phyloP scores from a whole-genome alignment of 2,113 vertebrate genomes.

The Bagarius yarrelli region DNA sequence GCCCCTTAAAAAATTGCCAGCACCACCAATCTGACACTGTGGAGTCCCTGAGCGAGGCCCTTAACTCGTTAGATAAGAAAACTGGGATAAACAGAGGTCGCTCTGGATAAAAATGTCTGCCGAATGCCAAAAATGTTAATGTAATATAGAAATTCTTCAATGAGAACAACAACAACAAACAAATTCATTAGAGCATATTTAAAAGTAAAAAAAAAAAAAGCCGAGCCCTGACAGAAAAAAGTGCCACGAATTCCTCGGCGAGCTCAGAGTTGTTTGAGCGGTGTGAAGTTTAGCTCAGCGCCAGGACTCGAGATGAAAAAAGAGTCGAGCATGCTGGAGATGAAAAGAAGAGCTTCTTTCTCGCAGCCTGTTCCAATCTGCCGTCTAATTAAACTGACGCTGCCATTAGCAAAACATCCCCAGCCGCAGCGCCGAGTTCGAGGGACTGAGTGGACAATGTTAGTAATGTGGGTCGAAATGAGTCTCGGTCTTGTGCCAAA shows the following conservation, averaged over 20 bases:
- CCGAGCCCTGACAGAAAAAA: slow-evolving; percentile 21
- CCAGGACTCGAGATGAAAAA: slow-evolving; percentile 44
- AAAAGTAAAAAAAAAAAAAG: not conserved
- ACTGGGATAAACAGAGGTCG: too few relatives aligned
- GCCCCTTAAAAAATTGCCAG: too few relatives aligned
- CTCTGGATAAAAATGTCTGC: too few relatives aligned
- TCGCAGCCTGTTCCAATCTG: slow-evolving; percentile 42
- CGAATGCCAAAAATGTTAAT: too few relatives aligned
- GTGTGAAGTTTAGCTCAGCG: slow-evolving; percentile 36
- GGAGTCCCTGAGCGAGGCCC: too few relatives aligned
- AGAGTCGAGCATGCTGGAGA: slow-evolving; percentile 29
- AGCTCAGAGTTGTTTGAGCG: slow-evolving; percentile 39
- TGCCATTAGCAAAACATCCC: slow-evolving; percentile 46
- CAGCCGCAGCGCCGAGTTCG: slow-evolving; percentile 44
- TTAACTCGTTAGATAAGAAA: too few relatives aligned
- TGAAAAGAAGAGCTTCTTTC: slow-evolving; percentile 44
- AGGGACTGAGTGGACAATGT: slow-evolving; percentile 44
- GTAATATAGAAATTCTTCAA: too few relatives aligned
- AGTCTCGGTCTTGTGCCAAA: not conserved
- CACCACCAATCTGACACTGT: too few relatives aligned
- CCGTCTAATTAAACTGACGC: slow-evolving; percentile 50
- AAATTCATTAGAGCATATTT: not conserved
- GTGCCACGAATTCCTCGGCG: slow-evolving; percentile 39
- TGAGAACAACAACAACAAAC: too few relatives aligned
- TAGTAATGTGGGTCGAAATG: slow-evolving; percentile 35